Percentiles rank a stretch among this genome's conserved stretches.
These are phyloP conservation scores for Crotalus viridis DNA, from an alignment of 2,113 vertebrate species.

Conservation along the genomic window DNA sequence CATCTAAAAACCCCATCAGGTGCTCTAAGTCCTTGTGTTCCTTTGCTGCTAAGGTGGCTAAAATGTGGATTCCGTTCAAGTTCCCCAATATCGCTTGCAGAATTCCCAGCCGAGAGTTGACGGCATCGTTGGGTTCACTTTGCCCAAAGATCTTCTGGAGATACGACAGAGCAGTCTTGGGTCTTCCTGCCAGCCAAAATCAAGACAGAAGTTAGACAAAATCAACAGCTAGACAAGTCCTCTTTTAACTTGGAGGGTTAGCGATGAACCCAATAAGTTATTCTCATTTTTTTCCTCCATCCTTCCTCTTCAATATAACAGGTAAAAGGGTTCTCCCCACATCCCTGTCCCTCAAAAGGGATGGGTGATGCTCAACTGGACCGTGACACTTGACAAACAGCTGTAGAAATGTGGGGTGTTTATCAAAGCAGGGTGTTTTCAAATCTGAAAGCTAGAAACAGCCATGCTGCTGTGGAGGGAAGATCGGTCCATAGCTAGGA, in stretches of 20 bases:
- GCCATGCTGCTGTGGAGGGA: too few relatives aligned
- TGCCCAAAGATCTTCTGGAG: slow-evolving; percentile 75
- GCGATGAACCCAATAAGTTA: too few relatives aligned
- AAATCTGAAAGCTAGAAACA: too few relatives aligned
- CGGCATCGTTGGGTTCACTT: slow-evolving; percentile 68
- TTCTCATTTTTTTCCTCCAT: not conserved
- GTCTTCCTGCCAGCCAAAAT: slow-evolving; percentile 59
- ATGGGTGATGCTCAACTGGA: too few relatives aligned
- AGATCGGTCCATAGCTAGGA: too few relatives aligned
- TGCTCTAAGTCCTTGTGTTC: slow-evolving; percentile 73
- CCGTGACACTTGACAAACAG: too few relatives aligned
- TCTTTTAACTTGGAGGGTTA: not conserved
- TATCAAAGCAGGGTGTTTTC: too few relatives aligned
- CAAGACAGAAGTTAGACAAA: not conserved
- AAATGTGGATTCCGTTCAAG: slow-evolving; percentile 63
- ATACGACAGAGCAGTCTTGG: slow-evolving; percentile 70
- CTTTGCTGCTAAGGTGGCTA: slow-evolving; percentile 77
- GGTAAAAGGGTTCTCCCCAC: too few relatives aligned
- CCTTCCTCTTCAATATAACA: not conserved
- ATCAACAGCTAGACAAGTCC: not conserved
- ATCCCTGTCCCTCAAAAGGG: too few relatives aligned
- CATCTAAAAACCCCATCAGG: slow-evolving; percentile 76
- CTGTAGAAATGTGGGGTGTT: too few relatives aligned
- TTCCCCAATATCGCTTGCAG: slow-evolving; percentile 79
- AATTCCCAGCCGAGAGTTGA: slow-evolving; percentile 78